These are phyloP conservation scores for Sicus ferrugineus DNA, from an alignment of 2,888 invertebrate genomes.

Conservation along the genomic window DNA sequence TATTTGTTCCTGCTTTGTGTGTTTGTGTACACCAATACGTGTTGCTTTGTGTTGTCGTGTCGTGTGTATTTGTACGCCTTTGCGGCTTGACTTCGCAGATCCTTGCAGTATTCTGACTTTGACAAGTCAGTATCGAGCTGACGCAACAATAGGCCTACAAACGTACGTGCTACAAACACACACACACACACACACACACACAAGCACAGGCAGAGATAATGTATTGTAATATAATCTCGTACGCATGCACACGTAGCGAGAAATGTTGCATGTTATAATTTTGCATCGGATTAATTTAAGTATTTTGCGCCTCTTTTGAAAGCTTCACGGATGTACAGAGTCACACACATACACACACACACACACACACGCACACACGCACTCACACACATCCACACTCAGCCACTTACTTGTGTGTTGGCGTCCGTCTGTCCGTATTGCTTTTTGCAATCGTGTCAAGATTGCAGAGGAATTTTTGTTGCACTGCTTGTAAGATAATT, in stretches of 20 bases:
- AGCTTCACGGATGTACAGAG: not conserved
- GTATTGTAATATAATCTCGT: no score
- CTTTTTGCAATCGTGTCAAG: not conserved
- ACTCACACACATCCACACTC: not conserved
- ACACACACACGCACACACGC: not conserved
- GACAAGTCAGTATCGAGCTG: slow-evolving; percentile 26
- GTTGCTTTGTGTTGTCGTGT: not conserved
- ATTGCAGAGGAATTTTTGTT: not conserved
- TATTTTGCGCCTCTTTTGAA: not conserved
- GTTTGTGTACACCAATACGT: slow-evolving; percentile 1
- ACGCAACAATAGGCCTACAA: not conserved
- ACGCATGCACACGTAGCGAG: not conserved
- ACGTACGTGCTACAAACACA: not conserved
- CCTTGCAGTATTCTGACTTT: slow-evolving; percentile 26
- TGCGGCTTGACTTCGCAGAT: slow-evolving; percentile 21
- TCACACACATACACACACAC: not conserved
- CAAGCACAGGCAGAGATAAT: not conserved
- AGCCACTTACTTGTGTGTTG: not conserved
- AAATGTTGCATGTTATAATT: not conserved
- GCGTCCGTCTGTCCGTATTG: no score
- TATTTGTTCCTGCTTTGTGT: not conserved
- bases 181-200: slow-evolving; percentile 8
- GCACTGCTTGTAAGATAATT: not conserved
- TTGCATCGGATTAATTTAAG: slow-evolving; percentile 25
- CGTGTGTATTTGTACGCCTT: slow-evolving; percentile 21